These are phyloP conservation scores for Novumbra hubbsi DNA, from an alignment of 2,797 vertebrate species.

Conservation along the genomic window DNA sequence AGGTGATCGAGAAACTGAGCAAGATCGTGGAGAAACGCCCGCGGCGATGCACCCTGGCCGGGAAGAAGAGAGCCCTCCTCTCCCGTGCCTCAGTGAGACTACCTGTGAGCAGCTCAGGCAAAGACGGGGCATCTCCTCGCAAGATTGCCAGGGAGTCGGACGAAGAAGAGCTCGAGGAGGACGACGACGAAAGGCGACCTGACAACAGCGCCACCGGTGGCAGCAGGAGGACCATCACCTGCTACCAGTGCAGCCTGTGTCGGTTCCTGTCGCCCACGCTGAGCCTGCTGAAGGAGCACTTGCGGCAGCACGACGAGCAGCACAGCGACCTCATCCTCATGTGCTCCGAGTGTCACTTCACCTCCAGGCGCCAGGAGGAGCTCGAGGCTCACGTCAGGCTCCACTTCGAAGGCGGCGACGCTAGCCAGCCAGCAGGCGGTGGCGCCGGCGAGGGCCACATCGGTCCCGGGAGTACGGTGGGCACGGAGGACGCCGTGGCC, in stretches of 20 bases:
- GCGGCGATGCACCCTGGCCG: constrained; percentile 77
- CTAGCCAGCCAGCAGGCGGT: background rate
- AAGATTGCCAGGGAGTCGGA: constrained; percentile 67
- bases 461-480: constrained; percentile 13
- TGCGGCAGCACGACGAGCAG: constrained; percentile 86
- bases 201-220: constrained; percentile 46
- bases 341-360: constrained; percentile 82
- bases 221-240: constrained; percentile 77
- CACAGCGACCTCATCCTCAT: constrained; percentile 77
- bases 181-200: constrained; percentile 27
- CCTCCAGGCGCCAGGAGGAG: constrained; percentile 85
- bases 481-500: background rate
- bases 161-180: constrained; percentile 21
- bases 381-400: constrained; percentile 87
- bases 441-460: constrained; percentile 17
- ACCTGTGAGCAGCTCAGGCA: constrained; percentile 49
- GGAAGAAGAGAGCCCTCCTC: constrained; percentile 80
- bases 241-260: constrained; percentile 94
- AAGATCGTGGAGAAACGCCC: constrained; percentile 92
- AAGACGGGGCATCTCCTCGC: constrained; percentile 59
- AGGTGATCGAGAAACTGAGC: constrained; percentile 95
- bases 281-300: constrained; percentile 82
- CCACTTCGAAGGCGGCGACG: constrained; percentile 69
- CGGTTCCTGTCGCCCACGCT: constrained; percentile 85
- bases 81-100: constrained; percentile 39